Percentiles rank a stretch among this genome's conserved stretches.
These are phyloP conservation scores for Amblyopsis rosae DNA, from an alignment of 2,113 vertebrate species.

Conservation along the genomic window DNA sequence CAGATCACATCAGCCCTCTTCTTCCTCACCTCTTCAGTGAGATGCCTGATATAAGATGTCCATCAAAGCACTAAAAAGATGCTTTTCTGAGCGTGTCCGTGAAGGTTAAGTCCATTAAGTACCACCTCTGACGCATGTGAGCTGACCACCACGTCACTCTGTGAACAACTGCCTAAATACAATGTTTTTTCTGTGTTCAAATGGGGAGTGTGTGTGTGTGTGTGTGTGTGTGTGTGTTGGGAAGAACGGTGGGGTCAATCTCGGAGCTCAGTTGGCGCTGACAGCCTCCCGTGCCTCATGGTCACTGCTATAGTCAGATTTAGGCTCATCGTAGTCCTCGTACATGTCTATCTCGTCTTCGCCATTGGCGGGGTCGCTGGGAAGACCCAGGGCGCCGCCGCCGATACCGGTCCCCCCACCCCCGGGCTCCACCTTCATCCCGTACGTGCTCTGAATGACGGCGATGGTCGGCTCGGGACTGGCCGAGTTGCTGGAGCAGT, in stretches of 20 bases:
- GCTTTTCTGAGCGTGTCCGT: slow-evolving; percentile 27
- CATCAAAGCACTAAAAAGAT: not conserved
- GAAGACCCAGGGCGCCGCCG: slow-evolving; percentile 77
- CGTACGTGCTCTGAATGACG: slow-evolving; percentile 95
- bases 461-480: slow-evolving; percentile 95
- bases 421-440: slow-evolving; percentile 85
- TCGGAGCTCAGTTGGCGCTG: slow-evolving; percentile 87
- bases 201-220: slow-evolving; percentile 14
- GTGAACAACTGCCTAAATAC: slow-evolving; percentile 47
- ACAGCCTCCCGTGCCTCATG: slow-evolving; percentile 92
- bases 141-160: slow-evolving; percentile 26
- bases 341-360: slow-evolving; percentile 98
- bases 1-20: slow-evolving; percentile 14
- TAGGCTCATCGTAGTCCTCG: slow-evolving; percentile 96
- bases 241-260: not conserved
- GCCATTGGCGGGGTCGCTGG: slow-evolving; percentile 86
- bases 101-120: slow-evolving; percentile 14
- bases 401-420: slow-evolving; percentile 32
- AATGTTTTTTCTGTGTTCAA: slow-evolving; percentile 46
- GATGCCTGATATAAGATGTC: slow-evolving; percentile 16
- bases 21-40: slow-evolving; percentile 5
- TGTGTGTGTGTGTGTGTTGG: not conserved
- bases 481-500: slow-evolving; percentile 97
- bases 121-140: not conserved
- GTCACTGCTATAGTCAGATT: slow-evolving; percentile 99